phyloP scores from a whole-genome alignment of 2,888 invertebrate genomes.

The Pyrocoelia pectoralis region DNA sequence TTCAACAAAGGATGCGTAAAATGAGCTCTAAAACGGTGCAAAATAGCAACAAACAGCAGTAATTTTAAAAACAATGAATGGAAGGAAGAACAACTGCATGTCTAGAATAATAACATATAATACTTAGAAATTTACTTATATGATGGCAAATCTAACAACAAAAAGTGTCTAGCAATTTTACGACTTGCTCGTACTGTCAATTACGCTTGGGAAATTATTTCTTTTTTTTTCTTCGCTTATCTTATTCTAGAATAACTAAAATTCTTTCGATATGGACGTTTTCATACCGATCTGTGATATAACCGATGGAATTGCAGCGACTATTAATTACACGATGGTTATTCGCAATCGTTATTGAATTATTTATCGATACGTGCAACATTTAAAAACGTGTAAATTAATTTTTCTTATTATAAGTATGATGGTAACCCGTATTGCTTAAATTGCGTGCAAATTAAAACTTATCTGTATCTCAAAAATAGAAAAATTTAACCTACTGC shows the following conservation, averaged over 20 bases:
- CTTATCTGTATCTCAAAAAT: no score
- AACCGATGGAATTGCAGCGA: no score
- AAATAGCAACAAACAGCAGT: constrained; percentile 49
- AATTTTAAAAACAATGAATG: constrained; percentile 55
- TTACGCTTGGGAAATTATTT: constrained; percentile 7
- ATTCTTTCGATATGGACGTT: neutral
- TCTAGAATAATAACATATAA: constrained; percentile 52
- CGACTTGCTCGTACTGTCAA: constrained; percentile 14
- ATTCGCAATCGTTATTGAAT: no score
- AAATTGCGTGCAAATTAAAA: no score
- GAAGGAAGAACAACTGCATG: constrained; percentile 56
- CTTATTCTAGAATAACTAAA: neutral
- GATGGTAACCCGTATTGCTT: no score
- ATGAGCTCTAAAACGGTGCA: constrained; percentile 47
- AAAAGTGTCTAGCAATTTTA: constrained; percentile 18
- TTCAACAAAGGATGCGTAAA: constrained; percentile 29
- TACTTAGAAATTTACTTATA: constrained; percentile 30
- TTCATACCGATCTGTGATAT: neutral
- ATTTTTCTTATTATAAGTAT: no score
- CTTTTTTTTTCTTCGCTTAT: neutral
- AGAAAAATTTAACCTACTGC: no score
- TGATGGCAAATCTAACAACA: constrained; percentile 21
- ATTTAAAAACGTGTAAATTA: no score
- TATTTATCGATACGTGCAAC: no score
- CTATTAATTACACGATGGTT: no score